These are phyloP conservation scores for Ptilorrhoa leucosticta DNA, from an alignment of 2,113 vertebrate genomes.

Conservation along the genomic window DNA sequence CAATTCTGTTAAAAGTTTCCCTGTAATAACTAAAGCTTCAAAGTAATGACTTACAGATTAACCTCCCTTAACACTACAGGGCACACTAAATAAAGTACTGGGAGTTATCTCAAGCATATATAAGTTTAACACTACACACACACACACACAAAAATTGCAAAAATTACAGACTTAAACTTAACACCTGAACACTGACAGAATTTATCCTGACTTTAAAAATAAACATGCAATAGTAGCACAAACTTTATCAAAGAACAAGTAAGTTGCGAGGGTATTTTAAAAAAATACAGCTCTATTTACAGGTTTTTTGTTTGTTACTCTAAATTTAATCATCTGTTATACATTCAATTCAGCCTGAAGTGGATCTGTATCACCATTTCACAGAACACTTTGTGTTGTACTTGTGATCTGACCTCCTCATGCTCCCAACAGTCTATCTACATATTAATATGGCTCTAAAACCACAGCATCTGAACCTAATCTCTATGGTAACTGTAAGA, in stretches of 20 bases:
- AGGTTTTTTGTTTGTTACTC: not conserved
- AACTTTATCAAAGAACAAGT: not conserved
- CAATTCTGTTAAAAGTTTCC: not conserved
- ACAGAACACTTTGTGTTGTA: not conserved
- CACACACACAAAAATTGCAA: not conserved
- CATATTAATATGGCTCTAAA: not conserved
- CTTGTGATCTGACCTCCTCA: not conserved
- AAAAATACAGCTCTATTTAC: not conserved
- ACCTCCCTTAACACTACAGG: not conserved
- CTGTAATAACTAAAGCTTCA: not conserved
- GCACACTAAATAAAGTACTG: not conserved
- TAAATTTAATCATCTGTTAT: not conserved
- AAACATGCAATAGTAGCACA: not conserved
- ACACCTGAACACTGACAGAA: not conserved
- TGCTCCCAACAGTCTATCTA: not conserved
- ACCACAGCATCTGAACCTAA: constrained; percentile 1
- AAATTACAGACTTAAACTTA: not conserved
- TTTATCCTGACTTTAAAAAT: not conserved
- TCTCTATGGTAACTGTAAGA: constrained; percentile 34
- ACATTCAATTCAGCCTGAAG: not conserved
- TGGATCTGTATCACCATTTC: not conserved
- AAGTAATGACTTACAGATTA: constrained; percentile 25
- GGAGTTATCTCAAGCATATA: not conserved
- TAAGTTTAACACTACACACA: not conserved
- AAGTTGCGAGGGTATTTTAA: not conserved